A percentile compares a stretch with the other conserved stretches of the same genome.
phyloP scores from a whole-genome alignment of 2,888 invertebrate species.

The Drosophila acutilabella region DNA sequence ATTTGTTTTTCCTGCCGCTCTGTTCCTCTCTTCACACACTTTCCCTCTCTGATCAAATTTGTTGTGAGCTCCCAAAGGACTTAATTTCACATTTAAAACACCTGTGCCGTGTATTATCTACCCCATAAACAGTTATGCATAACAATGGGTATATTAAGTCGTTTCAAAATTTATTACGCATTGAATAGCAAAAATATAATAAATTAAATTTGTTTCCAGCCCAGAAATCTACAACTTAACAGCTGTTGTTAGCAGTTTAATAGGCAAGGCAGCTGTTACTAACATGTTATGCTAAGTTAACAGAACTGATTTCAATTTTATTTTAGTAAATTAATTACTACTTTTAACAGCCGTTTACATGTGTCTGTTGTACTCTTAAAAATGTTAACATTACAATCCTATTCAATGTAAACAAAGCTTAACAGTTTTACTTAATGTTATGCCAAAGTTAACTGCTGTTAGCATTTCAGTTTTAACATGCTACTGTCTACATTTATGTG shows the following conservation, averaged over 20 bases:
- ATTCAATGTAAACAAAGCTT: too few relatives aligned
- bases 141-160: conserved; percentile 31
- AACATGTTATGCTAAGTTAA: conserved; percentile 1
- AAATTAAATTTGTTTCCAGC: neutral
- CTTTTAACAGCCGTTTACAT: too few relatives aligned
- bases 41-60: conserved; percentile 39
- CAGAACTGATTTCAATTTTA: too few relatives aligned
- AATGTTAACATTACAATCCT: too few relatives aligned
- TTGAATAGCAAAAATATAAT: conserved; percentile 1
- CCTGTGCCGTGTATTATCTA: conserved; percentile 55
- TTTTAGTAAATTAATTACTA: too few relatives aligned
- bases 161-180: conserved; percentile 17
- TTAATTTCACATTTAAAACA: conserved; percentile 62
- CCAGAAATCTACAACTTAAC: neutral
- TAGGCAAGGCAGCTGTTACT: neutral
- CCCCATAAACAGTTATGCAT: conserved; percentile 21
- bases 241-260: neutral
- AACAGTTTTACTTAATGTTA: neutral
- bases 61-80: conserved; percentile 61
- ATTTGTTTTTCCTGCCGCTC: conserved; percentile 56
- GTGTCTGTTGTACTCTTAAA: too few relatives aligned
- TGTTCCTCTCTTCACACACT: neutral
- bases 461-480: neutral
- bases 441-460: neutral
- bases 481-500: neutral